Evolutionary conservation across 2,113 vertebrate genomes (phyloP).

Genomic region (Hypocryptadius cinnamomeus): DNA sequence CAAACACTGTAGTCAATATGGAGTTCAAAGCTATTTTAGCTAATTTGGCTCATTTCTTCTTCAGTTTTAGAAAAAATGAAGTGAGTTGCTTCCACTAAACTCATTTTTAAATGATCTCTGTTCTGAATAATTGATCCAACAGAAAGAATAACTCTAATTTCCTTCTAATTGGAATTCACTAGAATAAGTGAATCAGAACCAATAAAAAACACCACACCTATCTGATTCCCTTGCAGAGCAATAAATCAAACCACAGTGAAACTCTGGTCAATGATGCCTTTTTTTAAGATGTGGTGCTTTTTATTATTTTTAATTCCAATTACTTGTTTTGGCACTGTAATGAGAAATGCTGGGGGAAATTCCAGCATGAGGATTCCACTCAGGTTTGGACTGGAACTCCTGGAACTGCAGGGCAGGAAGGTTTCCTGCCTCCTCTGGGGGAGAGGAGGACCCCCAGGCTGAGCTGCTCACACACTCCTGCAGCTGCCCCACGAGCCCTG

Average conservation of each 20-base stretch:
- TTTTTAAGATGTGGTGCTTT: background rate
- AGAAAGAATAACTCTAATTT: constrained; percentile 15
- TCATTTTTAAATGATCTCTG: background rate
- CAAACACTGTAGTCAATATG: constrained; percentile 40
- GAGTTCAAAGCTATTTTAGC: constrained; percentile 49
- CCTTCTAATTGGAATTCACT: background rate
- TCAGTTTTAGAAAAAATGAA: constrained; percentile 28
- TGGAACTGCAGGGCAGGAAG: background rate
- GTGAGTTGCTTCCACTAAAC: background rate
- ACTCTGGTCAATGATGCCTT: background rate
- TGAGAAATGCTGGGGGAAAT: background rate
- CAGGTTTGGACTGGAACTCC: background rate
- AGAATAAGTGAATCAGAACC: background rate
- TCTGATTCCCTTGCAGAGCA: background rate
- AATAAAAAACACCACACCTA: background rate
- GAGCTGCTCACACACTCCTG: background rate
- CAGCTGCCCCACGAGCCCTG: background rate
- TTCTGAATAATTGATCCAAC: constrained; percentile 34
- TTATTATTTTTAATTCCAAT: background rate
- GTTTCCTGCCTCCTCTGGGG: background rate
- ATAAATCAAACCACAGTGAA: background rate
- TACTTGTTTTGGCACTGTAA: background rate
- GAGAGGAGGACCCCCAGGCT: background rate
- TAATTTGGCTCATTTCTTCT: constrained; percentile 51
- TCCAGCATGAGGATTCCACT: background rate